A percentile compares a stretch with the other conserved stretches of the same genome.
phyloP scores from a whole-genome alignment of 2,888 invertebrate species.

The Mythimna impura region DNA sequence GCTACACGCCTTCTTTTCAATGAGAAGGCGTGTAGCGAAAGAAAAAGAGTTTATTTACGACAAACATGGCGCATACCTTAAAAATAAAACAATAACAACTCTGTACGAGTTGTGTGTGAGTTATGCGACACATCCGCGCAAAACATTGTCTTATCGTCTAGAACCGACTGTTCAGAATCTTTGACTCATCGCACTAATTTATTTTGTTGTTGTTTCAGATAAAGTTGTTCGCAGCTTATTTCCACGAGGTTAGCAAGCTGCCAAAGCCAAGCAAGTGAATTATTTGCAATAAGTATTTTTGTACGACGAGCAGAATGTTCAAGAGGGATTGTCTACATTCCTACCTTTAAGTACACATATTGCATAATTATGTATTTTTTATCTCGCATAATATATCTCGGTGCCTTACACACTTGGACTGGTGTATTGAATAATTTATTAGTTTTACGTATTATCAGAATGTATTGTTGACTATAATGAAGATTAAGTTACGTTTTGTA shows the following conservation, averaged over 20 bases:
- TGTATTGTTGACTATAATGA: constrained; percentile 15
- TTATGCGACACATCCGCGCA: too few relatives aligned
- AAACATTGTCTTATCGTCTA: too few relatives aligned
- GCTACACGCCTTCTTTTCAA: too few relatives aligned
- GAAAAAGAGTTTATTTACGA: too few relatives aligned
- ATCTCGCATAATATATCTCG: constrained; percentile 54
- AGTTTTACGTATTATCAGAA: constrained; percentile 30
- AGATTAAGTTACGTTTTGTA: constrained; percentile 18
- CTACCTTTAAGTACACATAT: constrained; percentile 57
- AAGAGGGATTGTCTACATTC: constrained; percentile 52
- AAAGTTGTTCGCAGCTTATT: constrained; percentile 97
- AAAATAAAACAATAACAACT: too few relatives aligned
- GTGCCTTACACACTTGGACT: constrained; percentile 46
- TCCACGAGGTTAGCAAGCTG: constrained; percentile 94
- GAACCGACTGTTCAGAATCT: not conserved
- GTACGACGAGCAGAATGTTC: constrained; percentile 20
- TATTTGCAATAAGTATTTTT: constrained; percentile 11
- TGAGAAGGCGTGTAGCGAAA: too few relatives aligned
- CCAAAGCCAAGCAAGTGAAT: constrained; percentile 71
- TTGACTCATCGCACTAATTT: not conserved
- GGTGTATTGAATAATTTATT: constrained; percentile 18
- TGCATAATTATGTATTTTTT: constrained; percentile 55
- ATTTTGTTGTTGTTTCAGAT: constrained; percentile 92
- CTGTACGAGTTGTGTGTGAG: too few relatives aligned
- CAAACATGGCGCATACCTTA: too few relatives aligned